Conservation (phyloP, 2,797 vertebrate genomes). For the Adrianichthys oophorus region DNA sequence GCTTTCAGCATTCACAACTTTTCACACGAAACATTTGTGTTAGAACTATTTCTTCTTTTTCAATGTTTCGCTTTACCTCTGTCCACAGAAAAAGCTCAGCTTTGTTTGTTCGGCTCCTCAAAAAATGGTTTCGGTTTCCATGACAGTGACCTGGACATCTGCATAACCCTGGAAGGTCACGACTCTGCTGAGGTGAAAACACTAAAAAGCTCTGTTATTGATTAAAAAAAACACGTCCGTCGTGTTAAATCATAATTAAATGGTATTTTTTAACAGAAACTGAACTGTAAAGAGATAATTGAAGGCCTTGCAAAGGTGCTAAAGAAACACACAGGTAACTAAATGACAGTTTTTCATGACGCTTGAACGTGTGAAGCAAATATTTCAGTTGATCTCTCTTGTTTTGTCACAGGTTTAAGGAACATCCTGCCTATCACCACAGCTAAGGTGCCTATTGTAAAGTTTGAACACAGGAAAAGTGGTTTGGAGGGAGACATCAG, state of each 20-base stretch:
- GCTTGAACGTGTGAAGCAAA: not conserved
- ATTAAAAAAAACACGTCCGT: not conserved
- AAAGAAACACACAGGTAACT: slow-evolving; percentile 92
- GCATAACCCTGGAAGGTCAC: slow-evolving; percentile 98
- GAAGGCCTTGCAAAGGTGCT: slow-evolving; percentile 96
- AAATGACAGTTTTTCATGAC: not conserved
- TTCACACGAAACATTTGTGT: too few relatives aligned
- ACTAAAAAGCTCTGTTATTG: not conserved
- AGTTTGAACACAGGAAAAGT: slow-evolving; percentile 96
- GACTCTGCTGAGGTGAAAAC: slow-evolving; percentile 90
- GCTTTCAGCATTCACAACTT: too few relatives aligned
- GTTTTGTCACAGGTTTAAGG: slow-evolving; percentile 83
- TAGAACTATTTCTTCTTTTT: not conserved
- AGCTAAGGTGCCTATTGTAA: slow-evolving; percentile 99
- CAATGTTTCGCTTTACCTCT: not conserved
- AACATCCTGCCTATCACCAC: slow-evolving; percentile 99
- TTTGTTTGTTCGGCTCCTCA: slow-evolving; percentile 97
- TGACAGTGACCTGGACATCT: slow-evolving; percentile 98
- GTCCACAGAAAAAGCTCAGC: slow-evolving; percentile 88
- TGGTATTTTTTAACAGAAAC: slow-evolving; percentile 78
- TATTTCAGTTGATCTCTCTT: not conserved
- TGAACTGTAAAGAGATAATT: slow-evolving; percentile 99
- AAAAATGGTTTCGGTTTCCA: slow-evolving; percentile 98
- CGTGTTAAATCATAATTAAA: not conserved
- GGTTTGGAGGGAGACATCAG: slow-evolving; percentile 97